Conservation (phyloP, 2,797 vertebrate genomes). For the Sciurus vulgaris region DNA sequence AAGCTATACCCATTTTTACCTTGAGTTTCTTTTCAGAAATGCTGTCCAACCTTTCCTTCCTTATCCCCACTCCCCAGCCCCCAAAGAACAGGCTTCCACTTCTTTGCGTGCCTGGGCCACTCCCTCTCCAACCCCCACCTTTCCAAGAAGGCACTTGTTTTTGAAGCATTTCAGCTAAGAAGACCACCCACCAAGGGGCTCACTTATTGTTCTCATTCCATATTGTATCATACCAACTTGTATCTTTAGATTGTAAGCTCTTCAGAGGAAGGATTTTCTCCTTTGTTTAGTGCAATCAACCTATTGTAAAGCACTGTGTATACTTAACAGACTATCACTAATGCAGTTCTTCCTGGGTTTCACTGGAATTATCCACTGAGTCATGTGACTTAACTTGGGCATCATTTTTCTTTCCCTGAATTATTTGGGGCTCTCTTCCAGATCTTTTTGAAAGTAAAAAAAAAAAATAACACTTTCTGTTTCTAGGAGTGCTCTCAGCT, state of each 20-base stretch:
- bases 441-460: constrained; percentile 67
- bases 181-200: constrained; percentile 78
- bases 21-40: constrained; percentile 66
- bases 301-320: constrained; percentile 74
- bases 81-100: constrained; percentile 48
- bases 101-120: constrained; percentile 58
- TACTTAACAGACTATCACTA: constrained; percentile 76
- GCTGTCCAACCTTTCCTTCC: constrained; percentile 24
- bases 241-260: constrained; percentile 75
- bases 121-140: constrained; percentile 54
- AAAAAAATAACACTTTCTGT: constrained; percentile 52
- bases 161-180: constrained; percentile 77
- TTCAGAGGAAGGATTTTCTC: constrained; percentile 78
- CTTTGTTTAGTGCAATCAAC: constrained; percentile 80
- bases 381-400: constrained; percentile 67
- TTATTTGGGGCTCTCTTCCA: constrained; percentile 65
- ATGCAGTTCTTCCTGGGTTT: constrained; percentile 77
- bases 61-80: not conserved
- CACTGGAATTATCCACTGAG: constrained; percentile 69
- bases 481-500: constrained; percentile 66
- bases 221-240: constrained; percentile 61
- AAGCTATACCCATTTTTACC: constrained; percentile 59
- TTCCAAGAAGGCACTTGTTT: constrained; percentile 69
- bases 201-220: constrained; percentile 74
- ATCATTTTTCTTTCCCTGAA: constrained; percentile 66